Evolutionary conservation across 2,797 vertebrate species (phyloP), one percentile per base, ranked within the genome.

Genomic region (Lagorchestes hirsutus): DNA sequence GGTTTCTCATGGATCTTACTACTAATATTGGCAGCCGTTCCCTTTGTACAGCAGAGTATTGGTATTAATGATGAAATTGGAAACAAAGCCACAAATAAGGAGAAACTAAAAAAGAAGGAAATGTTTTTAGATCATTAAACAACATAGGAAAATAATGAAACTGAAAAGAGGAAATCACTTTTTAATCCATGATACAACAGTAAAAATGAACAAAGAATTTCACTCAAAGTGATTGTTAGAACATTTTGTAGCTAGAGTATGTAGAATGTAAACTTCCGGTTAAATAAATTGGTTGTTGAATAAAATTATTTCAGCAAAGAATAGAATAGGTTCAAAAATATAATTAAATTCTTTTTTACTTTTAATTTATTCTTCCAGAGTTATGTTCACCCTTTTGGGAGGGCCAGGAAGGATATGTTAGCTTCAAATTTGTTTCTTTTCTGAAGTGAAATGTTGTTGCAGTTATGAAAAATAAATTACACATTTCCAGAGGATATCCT

Each of bases 141-240:
- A 67, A 27, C 18, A 0, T 2, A 54, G 9, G 54, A 50, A 87
- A 92, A 50, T 62, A 56, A 62, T 92, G 56, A 22, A 90, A 92
- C 90, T 90, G 57, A 94, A 93, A 62, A 87, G 58, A 91, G 22
- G 56, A 92, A 56, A 67, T n/a, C 55, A 34, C 6, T 93, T 4
- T 94, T 92, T 90, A 92, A 52, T 92, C 16, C 58, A 34, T 40
- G 5, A 87, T 34, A 90, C 95, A 91, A 90, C 56, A 97, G 92
- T 93, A 31, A 74, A 92, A 74, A n/a, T 12, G 29, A 52, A 1
- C 40, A 67, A n/a, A 14, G 10, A 74, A 50, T 95, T 95, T 18
- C 87, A 95, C 94, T 91, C 4, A 40, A 95, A 93, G 14, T 93
- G 57, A 55, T 54, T 56, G 12, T 91, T 50, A 5, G 28, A 91